These are phyloP conservation scores for Chiridota heheva DNA, from an alignment of 35 echinoderm and acorn worm species.

Conservation along the genomic window DNA sequence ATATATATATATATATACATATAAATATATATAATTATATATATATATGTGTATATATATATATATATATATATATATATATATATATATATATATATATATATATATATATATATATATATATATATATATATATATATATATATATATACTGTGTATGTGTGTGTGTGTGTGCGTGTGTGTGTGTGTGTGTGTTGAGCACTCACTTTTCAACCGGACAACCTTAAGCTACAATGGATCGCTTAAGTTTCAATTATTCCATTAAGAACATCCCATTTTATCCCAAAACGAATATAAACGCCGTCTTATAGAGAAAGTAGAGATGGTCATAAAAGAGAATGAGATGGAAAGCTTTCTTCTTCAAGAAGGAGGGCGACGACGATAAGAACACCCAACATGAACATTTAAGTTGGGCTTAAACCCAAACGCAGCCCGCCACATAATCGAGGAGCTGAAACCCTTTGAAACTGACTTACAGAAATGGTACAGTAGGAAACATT, in stretches of 20 bases:
- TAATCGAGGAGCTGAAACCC: conserved; percentile 35
- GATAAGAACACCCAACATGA: background rate
- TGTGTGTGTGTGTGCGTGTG: too few species aligned
- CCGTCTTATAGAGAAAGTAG: conserved; percentile 50
- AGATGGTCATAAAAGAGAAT: conserved; percentile 57
- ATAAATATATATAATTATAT: too few species aligned
- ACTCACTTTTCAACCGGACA: too few species aligned
- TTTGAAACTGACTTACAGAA: conserved; percentile 55
- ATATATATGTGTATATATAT: too few species aligned
- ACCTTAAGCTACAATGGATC: conserved; percentile 2
- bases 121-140: too few species aligned
- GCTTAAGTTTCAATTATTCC: conserved; percentile 35
- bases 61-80: too few species aligned
- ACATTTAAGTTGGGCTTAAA: conserved; percentile 37
- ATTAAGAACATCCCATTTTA: conserved; percentile 46
- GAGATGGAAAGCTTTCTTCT: conserved; percentile 65
- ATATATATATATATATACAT: too few species aligned
- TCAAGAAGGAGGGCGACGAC: background rate
- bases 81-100: too few species aligned
- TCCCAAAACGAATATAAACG: conserved; percentile 15
- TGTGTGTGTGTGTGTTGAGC: too few species aligned
- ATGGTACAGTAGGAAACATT: conserved; percentile 25
- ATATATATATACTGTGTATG: too few species aligned
- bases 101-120: too few species aligned
- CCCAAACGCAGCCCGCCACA: conserved; percentile 39